phyloP scores from a whole-genome alignment of 2,797 vertebrate species.

The Sylvilagus floridanus region DNA sequence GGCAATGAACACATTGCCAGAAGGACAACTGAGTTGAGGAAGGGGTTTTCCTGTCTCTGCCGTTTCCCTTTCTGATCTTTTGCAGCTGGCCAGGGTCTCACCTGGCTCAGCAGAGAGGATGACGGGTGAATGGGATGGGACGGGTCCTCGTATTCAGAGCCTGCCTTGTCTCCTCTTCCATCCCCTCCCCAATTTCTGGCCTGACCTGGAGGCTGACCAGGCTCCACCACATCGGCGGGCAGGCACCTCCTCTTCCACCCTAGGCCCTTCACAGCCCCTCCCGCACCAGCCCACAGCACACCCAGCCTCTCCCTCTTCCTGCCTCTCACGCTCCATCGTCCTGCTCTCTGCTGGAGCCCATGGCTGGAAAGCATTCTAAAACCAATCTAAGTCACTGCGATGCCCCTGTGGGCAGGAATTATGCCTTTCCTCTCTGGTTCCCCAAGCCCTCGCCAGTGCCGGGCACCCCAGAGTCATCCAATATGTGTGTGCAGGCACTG shows the following conservation, averaged over 20 bases:
- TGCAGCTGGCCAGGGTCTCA: background rate
- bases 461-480: background rate
- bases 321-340: background rate
- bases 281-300: background rate
- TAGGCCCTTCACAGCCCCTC: background rate
- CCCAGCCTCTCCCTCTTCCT: background rate
- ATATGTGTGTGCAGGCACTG: background rate
- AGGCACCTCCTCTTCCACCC: background rate
- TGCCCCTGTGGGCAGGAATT: background rate
- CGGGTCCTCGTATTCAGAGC: background rate
- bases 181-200: background rate
- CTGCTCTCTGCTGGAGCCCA: background rate
- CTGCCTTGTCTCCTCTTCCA: background rate
- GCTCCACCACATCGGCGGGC: background rate
- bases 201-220: background rate
- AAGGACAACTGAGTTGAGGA: background rate
- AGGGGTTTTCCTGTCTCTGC: conserved; percentile 26
- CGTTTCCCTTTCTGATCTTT: background rate
- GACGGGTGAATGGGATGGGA: background rate
- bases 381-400: background rate
- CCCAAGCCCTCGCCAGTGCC: background rate
- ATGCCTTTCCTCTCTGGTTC: conserved; percentile 6
- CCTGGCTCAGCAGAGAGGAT: background rate
- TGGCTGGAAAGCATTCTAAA: background rate
- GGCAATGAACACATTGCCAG: background rate